Evolutionary conservation across 2,113 vertebrate species (phyloP).

Genomic region (Anser brachyrhynchus): DNA sequence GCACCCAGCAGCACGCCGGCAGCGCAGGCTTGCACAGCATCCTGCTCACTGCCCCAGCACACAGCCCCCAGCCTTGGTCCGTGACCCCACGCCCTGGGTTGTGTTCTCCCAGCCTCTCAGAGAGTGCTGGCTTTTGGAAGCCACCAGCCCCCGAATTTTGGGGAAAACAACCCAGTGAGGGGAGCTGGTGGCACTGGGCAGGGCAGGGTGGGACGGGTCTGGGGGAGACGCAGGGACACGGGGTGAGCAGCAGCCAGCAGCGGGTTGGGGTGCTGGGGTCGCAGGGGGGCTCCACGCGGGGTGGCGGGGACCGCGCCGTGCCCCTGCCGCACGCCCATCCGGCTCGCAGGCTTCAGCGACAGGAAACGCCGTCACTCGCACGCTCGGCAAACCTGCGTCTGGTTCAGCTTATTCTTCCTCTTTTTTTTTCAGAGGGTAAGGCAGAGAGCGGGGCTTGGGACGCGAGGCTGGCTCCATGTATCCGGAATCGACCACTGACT

Average conservation of each 20-base stretch:
- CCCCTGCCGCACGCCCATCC: background rate
- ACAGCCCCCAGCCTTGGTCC: background rate
- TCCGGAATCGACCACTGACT: conserved; percentile 99
- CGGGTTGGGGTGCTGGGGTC: background rate
- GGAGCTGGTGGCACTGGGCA: background rate
- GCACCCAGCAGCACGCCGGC: background rate
- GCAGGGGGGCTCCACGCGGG: background rate
- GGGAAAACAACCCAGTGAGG: background rate
- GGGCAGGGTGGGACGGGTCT: background rate
- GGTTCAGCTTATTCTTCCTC: conserved; percentile 40
- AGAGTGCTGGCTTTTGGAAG: no score
- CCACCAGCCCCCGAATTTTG: no score
- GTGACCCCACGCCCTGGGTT: background rate
- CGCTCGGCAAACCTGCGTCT: background rate
- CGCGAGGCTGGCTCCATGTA: conserved; percentile 90
- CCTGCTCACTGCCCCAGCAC: background rate
- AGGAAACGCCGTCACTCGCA: background rate
- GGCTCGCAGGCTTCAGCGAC: background rate
- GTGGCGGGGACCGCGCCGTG: background rate
- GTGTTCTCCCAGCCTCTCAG: no score
- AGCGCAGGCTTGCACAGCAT: background rate
- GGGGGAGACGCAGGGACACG: background rate
- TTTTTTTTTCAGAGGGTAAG: conserved; percentile 58
- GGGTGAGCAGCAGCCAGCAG: background rate
- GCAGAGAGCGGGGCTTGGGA: conserved; percentile 14